Evolutionary conservation across 2,797 vertebrate species (phyloP), one percentile per base, ranked within the genome.

Genomic region (Crocodylus rhombifer): DNA sequence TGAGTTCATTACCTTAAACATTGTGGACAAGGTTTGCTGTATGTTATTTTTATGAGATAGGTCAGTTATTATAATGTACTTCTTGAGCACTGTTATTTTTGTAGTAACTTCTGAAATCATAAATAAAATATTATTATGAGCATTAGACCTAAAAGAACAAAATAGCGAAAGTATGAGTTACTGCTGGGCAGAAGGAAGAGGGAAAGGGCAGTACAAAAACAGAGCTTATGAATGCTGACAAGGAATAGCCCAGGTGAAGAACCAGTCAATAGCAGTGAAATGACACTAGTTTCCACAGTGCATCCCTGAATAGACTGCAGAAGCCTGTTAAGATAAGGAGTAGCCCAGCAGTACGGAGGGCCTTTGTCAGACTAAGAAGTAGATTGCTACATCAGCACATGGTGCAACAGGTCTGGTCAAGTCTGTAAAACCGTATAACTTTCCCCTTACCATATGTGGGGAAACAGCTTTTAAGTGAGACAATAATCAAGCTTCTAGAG

Each of bases 131-230:
- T 25, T 62, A 23, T 62, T 26, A 62, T 23, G 25, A 62, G 61
- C 61, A 62, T 25, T 25, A 62, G 61, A 21, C 61, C 10, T 26
- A 42, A 42, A 62, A 62, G 21, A 25, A 62, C 23, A 25, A 62
- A 23, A 23, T 42, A 82, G n/a, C 74, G 42, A 21, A 0, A 20
- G 63, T 28, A 62, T 82, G 67, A 82, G 76, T 83, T 80, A 67
- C 71, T 80, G 76, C n/a, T 1, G 0, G 0, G 0, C 26, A 28
- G 14, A 57, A 55, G 0, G n/a, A 81, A 57, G 13, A 0, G 0
- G 42, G 56, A 91, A 67, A 60, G 74, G 76, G 21, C 51, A 73
- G 73, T 57, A 56, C 81, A 60, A 65, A 69, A 67, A 14, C 16
- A 42, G 25, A 28, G 26, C 30, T 83, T 81, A 8, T 8, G 1